phyloP scores from a whole-genome alignment of 2,888 invertebrate species.

The Coleophora flavipennella region DNA sequence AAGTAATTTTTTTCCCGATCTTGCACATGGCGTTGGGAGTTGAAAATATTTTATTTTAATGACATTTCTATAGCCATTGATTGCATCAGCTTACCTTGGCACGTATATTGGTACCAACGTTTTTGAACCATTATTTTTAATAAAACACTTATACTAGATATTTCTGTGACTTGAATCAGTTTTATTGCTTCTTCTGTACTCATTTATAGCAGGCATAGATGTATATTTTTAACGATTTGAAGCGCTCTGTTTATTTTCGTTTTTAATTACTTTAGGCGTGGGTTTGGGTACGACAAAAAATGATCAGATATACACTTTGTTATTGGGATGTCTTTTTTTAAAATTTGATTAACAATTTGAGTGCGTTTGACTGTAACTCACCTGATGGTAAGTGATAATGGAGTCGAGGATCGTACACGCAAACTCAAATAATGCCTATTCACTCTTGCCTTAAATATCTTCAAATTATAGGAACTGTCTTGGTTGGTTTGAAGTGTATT shows the following conservation, averaged over 20 bases:
- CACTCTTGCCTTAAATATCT: too few species aligned
- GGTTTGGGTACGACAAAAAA: slow-evolving; percentile 58
- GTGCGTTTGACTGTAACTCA: too few species aligned
- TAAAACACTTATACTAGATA: slow-evolving; percentile 63
- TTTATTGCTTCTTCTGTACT: slow-evolving; percentile 66
- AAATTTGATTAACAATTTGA: too few species aligned
- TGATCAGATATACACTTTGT: slow-evolving; percentile 8
- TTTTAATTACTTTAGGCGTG: slow-evolving; percentile 71
- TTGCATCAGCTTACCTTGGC: slow-evolving; percentile 40
- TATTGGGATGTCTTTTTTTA: too few species aligned
- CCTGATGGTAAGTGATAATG: too few species aligned
- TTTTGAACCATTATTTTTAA: too few species aligned
- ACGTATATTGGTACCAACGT: slow-evolving; percentile 51
- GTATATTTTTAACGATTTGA: slow-evolving; percentile 62
- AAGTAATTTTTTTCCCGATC: slow-evolving; percentile 26
- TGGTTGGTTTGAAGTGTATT: slow-evolving; percentile 22
- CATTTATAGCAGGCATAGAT: slow-evolving; percentile 70
- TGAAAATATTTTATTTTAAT: slow-evolving; percentile 43
- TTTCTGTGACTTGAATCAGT: slow-evolving; percentile 67
- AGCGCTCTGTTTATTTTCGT: slow-evolving; percentile 71
- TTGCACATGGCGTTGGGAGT: slow-evolving; percentile 46
- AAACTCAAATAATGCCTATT: too few species aligned
- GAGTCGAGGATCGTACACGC: too few species aligned
- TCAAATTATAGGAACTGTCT: too few species aligned
- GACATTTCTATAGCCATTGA: slow-evolving; percentile 38